Conservation (phyloP, 2,113 vertebrate genomes). For the Xiphorhynchus elegans region DNA sequence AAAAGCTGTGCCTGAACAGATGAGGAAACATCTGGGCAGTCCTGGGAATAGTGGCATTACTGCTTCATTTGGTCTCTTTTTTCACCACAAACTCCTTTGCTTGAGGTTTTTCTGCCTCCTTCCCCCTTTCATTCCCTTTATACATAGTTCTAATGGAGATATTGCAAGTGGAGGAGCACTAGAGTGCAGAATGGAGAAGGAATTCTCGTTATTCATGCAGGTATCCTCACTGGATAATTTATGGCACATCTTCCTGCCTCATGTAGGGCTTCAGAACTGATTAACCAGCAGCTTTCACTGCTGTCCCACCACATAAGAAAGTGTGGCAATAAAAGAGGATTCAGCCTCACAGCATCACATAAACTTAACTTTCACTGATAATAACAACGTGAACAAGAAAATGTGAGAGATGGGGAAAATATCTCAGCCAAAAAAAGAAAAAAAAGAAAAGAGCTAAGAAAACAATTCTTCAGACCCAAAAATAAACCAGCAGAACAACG, state of each 20-base stretch:
- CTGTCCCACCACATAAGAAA: not conserved
- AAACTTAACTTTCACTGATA: conserved; percentile 17
- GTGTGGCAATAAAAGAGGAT: not conserved
- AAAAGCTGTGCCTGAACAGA: not conserved
- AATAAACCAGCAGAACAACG: not conserved
- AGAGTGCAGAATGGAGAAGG: not conserved
- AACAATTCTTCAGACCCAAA: not conserved
- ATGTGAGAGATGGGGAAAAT: conserved; percentile 4
- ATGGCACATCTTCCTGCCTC: not conserved
- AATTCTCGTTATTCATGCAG: not conserved
- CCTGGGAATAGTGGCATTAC: not conserved
- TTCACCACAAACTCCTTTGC: not conserved
- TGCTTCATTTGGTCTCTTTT: not conserved
- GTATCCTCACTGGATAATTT: conserved; percentile 16
- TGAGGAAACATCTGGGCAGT: not conserved
- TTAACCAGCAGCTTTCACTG: not conserved
- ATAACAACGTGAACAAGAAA: not conserved
- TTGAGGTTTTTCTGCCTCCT: not conserved
- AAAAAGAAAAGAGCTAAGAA: not conserved
- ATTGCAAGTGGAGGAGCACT: not conserved
- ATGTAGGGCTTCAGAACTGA: not conserved
- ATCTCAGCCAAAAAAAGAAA: not conserved
- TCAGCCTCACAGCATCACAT: not conserved
- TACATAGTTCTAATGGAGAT: not conserved
- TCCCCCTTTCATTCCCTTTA: not conserved